These are phyloP conservation scores for Scalopus aquaticus DNA, from an alignment of 2,113 vertebrate species.

Conservation along the genomic window DNA sequence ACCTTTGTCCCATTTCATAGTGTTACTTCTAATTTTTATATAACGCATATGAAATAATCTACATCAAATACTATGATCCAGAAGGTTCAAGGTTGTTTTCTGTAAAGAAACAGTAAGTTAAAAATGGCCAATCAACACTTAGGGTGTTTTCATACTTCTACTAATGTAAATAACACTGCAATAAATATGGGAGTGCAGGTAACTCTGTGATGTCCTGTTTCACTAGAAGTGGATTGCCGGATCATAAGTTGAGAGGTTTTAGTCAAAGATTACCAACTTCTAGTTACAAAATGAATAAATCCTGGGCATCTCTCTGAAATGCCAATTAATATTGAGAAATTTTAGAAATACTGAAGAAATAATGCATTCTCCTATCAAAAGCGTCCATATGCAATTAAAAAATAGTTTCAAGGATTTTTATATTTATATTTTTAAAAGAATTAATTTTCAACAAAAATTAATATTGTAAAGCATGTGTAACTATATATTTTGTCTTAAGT, in stretches of 20 bases:
- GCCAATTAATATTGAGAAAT: neutral
- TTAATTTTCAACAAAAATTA: neutral
- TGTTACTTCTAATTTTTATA: neutral
- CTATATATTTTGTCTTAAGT: neutral
- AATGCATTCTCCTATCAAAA: neutral
- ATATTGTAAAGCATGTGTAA: constrained; percentile 33
- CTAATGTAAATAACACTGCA: neutral
- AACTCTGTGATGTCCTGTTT: neutral
- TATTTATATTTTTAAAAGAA: neutral
- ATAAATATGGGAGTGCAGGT: neutral
- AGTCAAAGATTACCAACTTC: neutral
- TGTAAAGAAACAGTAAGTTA: neutral
- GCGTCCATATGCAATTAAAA: neutral
- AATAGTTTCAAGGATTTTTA: neutral
- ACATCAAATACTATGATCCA: neutral
- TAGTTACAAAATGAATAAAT: neutral
- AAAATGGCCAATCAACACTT: neutral
- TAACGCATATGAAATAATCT: neutral
- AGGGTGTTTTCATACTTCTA: neutral
- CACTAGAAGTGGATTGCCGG: neutral
- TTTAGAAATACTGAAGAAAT: neutral
- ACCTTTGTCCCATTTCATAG: neutral
- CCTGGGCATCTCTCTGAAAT: neutral
- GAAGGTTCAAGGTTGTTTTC: neutral
- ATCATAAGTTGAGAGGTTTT: neutral